phyloP scores from a whole-genome alignment of 2,797 vertebrate species.

The Sebastes vulpes region DNA sequence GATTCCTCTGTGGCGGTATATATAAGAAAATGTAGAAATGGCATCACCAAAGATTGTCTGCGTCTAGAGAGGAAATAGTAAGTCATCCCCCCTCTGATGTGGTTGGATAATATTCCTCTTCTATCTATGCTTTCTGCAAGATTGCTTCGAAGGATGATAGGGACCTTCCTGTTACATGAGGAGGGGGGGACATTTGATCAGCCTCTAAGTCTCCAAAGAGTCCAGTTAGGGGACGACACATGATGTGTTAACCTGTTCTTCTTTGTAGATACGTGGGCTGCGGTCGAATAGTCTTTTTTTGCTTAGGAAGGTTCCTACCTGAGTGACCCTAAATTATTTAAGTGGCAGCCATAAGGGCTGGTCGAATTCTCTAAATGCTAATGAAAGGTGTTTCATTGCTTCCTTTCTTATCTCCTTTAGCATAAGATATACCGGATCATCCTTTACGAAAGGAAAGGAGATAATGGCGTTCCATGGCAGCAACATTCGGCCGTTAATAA shows the following conservation, averaged over 20 bases:
- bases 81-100: constrained; percentile 25
- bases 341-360: background rate
- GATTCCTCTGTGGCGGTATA: constrained; percentile 11
- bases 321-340: background rate
- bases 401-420: background rate
- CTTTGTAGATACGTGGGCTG: background rate
- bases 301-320: background rate
- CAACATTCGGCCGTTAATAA: background rate
- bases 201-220: background rate
- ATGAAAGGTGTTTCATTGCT: background rate
- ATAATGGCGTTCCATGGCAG: too few relatives aligned
- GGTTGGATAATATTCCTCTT: constrained; percentile 27
- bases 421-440: background rate
- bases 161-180: background rate
- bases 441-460: background rate
- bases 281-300: background rate
- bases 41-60: constrained; percentile 29
- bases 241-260: background rate
- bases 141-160: constrained; percentile 24
- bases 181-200: constrained; percentile 1
- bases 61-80: constrained; percentile 27
- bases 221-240: background rate
- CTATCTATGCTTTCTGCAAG: constrained; percentile 20
- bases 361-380: background rate
- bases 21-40: constrained; percentile 33